Conservation (phyloP, 2,113 vertebrate genomes). For the Poecilia latipinna region DNA sequence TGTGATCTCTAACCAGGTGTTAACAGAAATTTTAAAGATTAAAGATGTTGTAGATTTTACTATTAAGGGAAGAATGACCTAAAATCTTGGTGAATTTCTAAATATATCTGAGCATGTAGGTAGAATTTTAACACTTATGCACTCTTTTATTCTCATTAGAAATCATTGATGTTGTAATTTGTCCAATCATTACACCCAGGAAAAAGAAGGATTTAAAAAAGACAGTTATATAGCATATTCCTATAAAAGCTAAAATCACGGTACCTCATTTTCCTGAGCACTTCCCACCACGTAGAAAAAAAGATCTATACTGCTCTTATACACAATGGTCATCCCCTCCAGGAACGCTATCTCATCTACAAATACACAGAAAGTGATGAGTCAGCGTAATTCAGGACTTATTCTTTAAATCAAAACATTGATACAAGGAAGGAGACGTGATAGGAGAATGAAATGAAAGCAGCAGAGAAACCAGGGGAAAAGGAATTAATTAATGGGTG, state of each 20-base stretch:
- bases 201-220: background rate
- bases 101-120: too few relatives aligned
- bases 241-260: background rate
- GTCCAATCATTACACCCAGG: background rate
- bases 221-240: too few relatives aligned
- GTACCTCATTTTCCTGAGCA: conserved; percentile 88
- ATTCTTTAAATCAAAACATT: background rate
- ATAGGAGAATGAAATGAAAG: conserved; percentile 2
- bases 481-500: conserved; percentile 5
- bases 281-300: conserved; percentile 88
- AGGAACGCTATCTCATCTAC: conserved; percentile 86
- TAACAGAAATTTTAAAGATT: too few relatives aligned
- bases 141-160: background rate
- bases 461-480: conserved; percentile 20
- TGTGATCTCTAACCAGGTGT: too few relatives aligned
- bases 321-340: conserved; percentile 87
- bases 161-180: background rate
- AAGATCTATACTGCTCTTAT: conserved; percentile 85
- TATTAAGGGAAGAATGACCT: too few relatives aligned
- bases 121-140: too few relatives aligned
- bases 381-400: background rate
- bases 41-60: too few relatives aligned
- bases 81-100: too few relatives aligned
- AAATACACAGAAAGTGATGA: background rate
- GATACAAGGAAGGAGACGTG: background rate